A percentile compares a stretch with the other conserved stretches of the same genome.
Evolutionary conservation across 2,797 vertebrate species (phyloP).

Genomic region (Podargus strigoides): DNA sequence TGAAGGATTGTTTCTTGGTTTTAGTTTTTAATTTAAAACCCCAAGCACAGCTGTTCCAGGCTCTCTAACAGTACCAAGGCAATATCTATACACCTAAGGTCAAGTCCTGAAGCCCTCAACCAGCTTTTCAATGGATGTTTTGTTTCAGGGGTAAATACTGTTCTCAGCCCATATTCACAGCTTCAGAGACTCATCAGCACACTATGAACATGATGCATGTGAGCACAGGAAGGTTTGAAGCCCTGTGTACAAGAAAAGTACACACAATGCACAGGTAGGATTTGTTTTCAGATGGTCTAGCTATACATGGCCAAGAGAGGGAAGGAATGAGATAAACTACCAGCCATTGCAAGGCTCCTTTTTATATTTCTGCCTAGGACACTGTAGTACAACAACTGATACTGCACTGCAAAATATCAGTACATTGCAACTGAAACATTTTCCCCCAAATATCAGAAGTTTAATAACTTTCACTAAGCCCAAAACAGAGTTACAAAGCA

Average conservation of each 20-base stretch:
- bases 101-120: neutral
- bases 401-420: neutral
- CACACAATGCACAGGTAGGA: neutral
- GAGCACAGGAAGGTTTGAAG: neutral
- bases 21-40: neutral
- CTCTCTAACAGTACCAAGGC: neutral
- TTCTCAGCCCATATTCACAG: neutral
- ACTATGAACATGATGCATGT: neutral
- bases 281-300: neutral
- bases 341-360: neutral
- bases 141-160: neutral
- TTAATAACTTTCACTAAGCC: neutral
- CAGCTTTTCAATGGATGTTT: neutral
- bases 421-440: fast-evolving
- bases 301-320: neutral
- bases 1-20: neutral
- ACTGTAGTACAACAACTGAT: neutral
- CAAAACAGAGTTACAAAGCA: neutral
- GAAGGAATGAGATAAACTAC: neutral
- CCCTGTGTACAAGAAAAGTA: neutral
- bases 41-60: neutral
- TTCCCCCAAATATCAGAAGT: neutral
- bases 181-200: neutral
- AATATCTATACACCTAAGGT: neutral
- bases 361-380: neutral